Percentiles rank a stretch among this genome's conserved stretches.
Conservation (phyloP, 2,113 vertebrate species). For the Solenodon paradoxus region DNA sequence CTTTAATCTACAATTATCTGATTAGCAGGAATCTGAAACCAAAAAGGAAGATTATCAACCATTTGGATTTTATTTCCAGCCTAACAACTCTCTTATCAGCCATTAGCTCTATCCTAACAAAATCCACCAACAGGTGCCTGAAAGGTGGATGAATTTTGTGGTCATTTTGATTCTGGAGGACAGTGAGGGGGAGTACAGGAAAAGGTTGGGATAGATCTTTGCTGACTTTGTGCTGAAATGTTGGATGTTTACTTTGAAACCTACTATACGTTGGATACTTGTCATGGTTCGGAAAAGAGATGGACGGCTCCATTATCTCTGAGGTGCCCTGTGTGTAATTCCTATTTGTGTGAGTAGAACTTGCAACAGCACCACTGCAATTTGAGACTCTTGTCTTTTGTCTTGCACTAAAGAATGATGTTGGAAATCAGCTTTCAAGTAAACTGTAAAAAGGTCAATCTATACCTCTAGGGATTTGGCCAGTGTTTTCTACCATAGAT, state of each 20-base stretch:
- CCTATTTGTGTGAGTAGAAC: neutral
- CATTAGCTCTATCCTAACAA: constrained; percentile 52
- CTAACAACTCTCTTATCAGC: neutral
- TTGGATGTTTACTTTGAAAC: constrained; percentile 49
- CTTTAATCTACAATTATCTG: constrained; percentile 55
- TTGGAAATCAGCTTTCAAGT: constrained; percentile 32
- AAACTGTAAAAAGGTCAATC: neutral
- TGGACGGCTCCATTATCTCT: constrained; percentile 35
- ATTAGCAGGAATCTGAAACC: constrained; percentile 67
- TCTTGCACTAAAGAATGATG: constrained; percentile 11
- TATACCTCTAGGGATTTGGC: neutral
- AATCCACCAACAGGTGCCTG: constrained; percentile 2
- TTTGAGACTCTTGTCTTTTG: neutral
- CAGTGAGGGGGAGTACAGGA: neutral
- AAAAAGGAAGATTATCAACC: constrained; percentile 41
- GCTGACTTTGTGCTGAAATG: neutral
- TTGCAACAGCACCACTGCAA: neutral
- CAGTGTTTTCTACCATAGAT: neutral
- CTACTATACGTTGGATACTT: constrained; percentile 27
- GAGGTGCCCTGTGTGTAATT: constrained; percentile 53
- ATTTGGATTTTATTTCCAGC: constrained; percentile 59
- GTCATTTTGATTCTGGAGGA: neutral
- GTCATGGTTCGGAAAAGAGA: constrained; percentile 58
- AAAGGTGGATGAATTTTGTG: neutral
- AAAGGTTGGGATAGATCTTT: neutral